phyloP scores from a whole-genome alignment of 2,113 vertebrate species.

The Phalacrocorax carbo region DNA sequence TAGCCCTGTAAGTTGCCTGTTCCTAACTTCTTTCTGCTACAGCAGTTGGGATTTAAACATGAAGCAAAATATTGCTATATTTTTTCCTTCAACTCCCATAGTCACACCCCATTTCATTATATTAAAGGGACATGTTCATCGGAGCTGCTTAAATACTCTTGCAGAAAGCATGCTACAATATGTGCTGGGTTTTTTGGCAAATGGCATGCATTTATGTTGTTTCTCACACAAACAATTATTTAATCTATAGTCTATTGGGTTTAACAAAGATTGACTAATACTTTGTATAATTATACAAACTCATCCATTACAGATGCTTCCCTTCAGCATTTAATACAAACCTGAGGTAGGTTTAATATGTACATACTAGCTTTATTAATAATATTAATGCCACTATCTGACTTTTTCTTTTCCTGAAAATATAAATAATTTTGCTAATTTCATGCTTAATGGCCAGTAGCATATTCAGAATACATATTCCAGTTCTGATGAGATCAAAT shows the following conservation, averaged over 20 bases:
- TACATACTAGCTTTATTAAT: conserved; percentile 1
- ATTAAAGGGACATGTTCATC: neutral
- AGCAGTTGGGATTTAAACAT: neutral
- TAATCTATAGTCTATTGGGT: neutral
- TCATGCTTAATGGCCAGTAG: conserved; percentile 1
- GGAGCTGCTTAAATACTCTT: neutral
- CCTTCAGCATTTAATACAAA: neutral
- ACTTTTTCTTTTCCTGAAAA: neutral
- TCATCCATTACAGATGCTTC: neutral
- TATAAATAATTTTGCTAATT: conserved; percentile 12
- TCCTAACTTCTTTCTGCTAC: neutral
- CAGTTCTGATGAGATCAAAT: conserved; percentile 25
- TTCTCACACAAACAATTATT: neutral
- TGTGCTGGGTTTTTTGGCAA: conserved; percentile 5
- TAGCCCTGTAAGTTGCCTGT: neutral
- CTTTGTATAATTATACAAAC: neutral
- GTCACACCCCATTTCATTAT: neutral
- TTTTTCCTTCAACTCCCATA: neutral
- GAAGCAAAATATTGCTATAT: neutral
- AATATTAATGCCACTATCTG: neutral
- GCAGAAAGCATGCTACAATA: neutral
- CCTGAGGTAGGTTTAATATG: neutral
- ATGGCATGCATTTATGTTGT: neutral
- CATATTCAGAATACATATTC: neutral
- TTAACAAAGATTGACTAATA: neutral